phyloP scores from a whole-genome alignment of 2,797 vertebrate genomes.

The Xyrichtys novacula region DNA sequence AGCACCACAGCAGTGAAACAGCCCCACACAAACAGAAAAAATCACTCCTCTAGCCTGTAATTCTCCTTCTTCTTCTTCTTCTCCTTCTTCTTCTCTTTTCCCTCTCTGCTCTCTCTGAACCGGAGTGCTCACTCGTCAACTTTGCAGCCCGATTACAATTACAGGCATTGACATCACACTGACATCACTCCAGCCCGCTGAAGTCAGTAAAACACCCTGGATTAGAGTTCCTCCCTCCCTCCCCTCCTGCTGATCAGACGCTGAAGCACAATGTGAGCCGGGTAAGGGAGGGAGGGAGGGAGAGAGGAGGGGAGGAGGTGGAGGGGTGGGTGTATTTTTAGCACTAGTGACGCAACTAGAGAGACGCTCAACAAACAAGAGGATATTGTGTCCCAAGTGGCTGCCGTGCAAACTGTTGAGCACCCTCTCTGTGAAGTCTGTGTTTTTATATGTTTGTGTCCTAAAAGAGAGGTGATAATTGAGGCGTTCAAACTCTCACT shows the following conservation, averaged over 20 bases:
- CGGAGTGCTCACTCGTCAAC: slow-evolving; percentile 83
- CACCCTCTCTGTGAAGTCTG: slow-evolving; percentile 21
- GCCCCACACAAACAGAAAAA: slow-evolving; percentile 15
- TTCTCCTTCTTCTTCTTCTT: not conserved
- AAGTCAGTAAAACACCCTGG: slow-evolving; percentile 89
- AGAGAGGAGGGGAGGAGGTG: not conserved
- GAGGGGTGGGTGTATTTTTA: slow-evolving; percentile 79
- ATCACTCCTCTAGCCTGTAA: slow-evolving; percentile 8
- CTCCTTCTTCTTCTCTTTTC: slow-evolving; percentile 33
- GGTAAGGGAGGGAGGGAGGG: slow-evolving; percentile 12
- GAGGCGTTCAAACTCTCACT: slow-evolving; percentile 2
- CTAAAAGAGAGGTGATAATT: slow-evolving; percentile 4
- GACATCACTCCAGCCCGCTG: slow-evolving; percentile 91
- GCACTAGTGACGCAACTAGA: slow-evolving; percentile 80
- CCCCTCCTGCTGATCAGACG: slow-evolving; percentile 38
- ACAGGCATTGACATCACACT: slow-evolving; percentile 94
- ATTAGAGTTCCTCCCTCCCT: slow-evolving; percentile 74
- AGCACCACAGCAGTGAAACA: slow-evolving; percentile 57
- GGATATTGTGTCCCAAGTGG: slow-evolving; percentile 81
- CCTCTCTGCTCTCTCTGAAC: slow-evolving; percentile 63
- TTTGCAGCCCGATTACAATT: slow-evolving; percentile 89
- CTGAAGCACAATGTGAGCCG: slow-evolving; percentile 57
- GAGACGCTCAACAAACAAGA: slow-evolving; percentile 82
- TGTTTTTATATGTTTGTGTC: slow-evolving; percentile 12
- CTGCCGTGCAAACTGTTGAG: slow-evolving; percentile 67